Evolutionary conservation across 2,113 vertebrate genomes (phyloP), one percentile per base, ranked within the genome.

Genomic region (Albula goreensis): DNA sequence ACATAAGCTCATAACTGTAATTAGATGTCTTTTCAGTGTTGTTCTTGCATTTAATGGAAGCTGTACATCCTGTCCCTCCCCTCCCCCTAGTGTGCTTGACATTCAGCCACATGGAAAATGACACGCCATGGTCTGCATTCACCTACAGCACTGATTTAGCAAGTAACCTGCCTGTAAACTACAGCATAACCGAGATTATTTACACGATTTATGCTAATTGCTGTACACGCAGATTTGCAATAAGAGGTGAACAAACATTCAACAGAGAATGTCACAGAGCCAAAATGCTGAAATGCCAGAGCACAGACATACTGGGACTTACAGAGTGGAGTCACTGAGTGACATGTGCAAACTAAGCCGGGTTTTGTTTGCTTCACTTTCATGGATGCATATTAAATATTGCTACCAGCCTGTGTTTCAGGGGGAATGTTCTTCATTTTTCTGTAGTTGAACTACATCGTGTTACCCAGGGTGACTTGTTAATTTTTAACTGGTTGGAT

Each of bases 1-100:
- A 77, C 85, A 50, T 81, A 85, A 88, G 83, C 53, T 85, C 85
- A 87, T 85, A 85, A 80, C 79, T 84, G 80, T 90, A 88, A 90
- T 89, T 87, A 87, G 80, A 66, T 17, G 49, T 82, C 80, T 84
- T 63, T 57, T 22, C 82, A 48, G 50, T 80, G 70, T 60, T 87
- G 80, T 84, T 80, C 83, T 4, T 25, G 82, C 78, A 57, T 85
- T n/a, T 89, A 85, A 86, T 86, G 80, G 83, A 88, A 60, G 82
- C 78, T 87, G 85, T 87, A 57, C 50, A 63, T 78, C 12, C 60
- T 66, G 17, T 19, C 60, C 57, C 57, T 60, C 17, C 60, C 19
- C 60, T 22, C 60, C 17, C 60, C 60, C 60, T 19, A 66, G 60
- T 66, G 17, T 22, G 60, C 22, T 22, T 66, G 60, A 66, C 60